Evolutionary conservation across 2,888 invertebrate species (phyloP), one percentile per base, ranked within the genome.

Genomic region (Salpingus planirostris): DNA sequence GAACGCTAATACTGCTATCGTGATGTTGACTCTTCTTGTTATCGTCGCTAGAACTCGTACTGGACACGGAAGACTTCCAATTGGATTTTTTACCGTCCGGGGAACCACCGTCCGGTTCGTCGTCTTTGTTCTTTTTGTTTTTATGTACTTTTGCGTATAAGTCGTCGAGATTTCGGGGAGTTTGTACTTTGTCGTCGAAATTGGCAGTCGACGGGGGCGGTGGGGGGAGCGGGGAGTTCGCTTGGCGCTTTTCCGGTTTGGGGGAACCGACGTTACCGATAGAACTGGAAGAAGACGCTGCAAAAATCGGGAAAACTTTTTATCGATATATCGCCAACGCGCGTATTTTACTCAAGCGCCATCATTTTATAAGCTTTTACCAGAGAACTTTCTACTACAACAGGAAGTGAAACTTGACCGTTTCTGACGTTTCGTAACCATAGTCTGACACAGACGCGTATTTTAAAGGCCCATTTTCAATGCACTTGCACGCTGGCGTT

Each of bases 101-200:
- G 15, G 32, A 40, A 12, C 37, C 40, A 7, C 29, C 28, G 15
- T 44, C 48, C 7, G 32, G 39, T 11, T 29, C 15, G 5, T 46
- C 52, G 30, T 51, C 52, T 32, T 52, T 53, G 30, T 51, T 52
- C 31, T 52, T 53, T 38, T 52, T 56, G 58, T 76, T 80, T 57
- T 85, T 85, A 54, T 77, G 74, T 11, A 89, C 89, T 68, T 89
- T 90, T 2, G 89, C 89, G 60, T 90, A 90, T 79, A 90, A 84
- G 51, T 87, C 88, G 49, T 89, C 89, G n/a, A 88, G 65, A 46
- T 82, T 83, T 42, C 78, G 74, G 5, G 42, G 38, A 2, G 38
- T 35, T 29, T 49, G 42, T 11, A 47, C 21, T 31, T 54, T 54
- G 24, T 68, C 66, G 23, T 71, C 70, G 13, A 60, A 54, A 38